A percentile compares a stretch with the other conserved stretches of the same genome.
phyloP scores from a whole-genome alignment of 2,888 invertebrate genomes.

The Sphinx pinastri region DNA sequence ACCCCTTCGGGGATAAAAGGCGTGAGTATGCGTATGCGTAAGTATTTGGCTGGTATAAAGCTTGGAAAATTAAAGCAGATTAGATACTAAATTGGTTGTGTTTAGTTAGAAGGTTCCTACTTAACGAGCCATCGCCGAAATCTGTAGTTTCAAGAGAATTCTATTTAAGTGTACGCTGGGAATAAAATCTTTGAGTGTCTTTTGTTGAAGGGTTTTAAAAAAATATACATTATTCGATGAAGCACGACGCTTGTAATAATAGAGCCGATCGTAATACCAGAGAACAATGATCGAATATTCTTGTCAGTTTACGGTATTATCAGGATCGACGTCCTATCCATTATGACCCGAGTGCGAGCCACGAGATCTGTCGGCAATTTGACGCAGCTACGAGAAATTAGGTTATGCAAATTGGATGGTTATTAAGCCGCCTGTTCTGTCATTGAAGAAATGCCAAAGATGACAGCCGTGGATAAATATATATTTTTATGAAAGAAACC shows the following conservation, averaged over 20 bases:
- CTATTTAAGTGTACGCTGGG: constrained; percentile 32
- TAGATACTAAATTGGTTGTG: constrained; percentile 11
- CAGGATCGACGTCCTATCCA: constrained; percentile 60
- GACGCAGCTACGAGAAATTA: constrained; percentile 68
- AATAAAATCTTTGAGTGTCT: neutral
- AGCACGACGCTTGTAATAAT: neutral
- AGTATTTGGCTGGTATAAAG: constrained; percentile 4
- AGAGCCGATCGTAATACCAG: neutral
- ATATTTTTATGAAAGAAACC: constrained; percentile 27
- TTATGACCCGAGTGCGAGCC: constrained; percentile 52
- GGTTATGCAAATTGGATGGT: constrained; percentile 72
- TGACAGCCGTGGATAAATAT: constrained; percentile 51
- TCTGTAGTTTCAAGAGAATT: constrained; percentile 28
- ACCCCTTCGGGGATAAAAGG: too few relatives aligned
- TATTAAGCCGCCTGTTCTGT: constrained; percentile 59
- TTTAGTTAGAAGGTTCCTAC: constrained; percentile 10
- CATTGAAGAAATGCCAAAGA: constrained; percentile 59
- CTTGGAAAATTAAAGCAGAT: neutral
- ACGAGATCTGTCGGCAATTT: constrained; percentile 67
- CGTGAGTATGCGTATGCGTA: too few relatives aligned
- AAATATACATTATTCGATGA: neutral
- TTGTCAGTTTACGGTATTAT: constrained; percentile 58
- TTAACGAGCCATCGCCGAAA: constrained; percentile 3
- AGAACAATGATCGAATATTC: constrained; percentile 49
- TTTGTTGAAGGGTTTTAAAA: neutral